A percentile compares a stretch with the other conserved stretches of the same genome.
Conservation (phyloP, 1,140 invertebrate genomes). For the Bombus consobrinus region DNA sequence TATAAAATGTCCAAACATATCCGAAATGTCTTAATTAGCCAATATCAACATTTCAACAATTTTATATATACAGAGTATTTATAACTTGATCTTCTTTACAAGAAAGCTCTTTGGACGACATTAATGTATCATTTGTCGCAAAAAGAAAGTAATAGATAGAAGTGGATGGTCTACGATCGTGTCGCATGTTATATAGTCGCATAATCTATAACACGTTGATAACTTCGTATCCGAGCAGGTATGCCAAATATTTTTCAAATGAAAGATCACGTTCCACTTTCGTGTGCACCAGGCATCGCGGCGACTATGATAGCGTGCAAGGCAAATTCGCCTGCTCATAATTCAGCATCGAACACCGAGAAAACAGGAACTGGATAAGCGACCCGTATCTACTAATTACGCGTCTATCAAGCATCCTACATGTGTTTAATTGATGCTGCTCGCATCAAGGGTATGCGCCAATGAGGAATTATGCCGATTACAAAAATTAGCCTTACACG, state of each 20-base stretch:
- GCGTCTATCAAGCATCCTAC: conserved; percentile 55
- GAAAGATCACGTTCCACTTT: conserved; percentile 23
- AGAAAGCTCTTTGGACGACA: too few species aligned
- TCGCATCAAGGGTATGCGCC: conserved; percentile 26
- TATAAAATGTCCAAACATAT: neutral
- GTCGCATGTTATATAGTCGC: neutral
- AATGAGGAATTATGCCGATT: conserved; percentile 44
- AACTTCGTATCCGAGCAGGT: neutral
- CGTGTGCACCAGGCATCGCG: neutral
- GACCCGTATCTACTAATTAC: conserved; percentile 62
- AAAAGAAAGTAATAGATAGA: neutral
- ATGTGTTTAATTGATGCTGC: conserved; percentile 59
- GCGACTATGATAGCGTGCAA: neutral
- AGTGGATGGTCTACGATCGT: neutral
- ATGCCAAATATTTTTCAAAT: neutral
- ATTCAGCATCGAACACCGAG: conserved; percentile 47
- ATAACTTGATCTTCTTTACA: neutral
- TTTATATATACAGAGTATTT: too few species aligned
- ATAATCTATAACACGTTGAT: neutral
- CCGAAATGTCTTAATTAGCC: neutral
- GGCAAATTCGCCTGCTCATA: conserved; percentile 39
- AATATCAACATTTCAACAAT: neutral
- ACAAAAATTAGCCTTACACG: conserved; percentile 43
- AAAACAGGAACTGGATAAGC: conserved; percentile 50
- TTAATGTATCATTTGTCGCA: neutral